phyloP scores from a whole-genome alignment of 1,140 invertebrate genomes.

The Anthonomus grandis region DNA sequence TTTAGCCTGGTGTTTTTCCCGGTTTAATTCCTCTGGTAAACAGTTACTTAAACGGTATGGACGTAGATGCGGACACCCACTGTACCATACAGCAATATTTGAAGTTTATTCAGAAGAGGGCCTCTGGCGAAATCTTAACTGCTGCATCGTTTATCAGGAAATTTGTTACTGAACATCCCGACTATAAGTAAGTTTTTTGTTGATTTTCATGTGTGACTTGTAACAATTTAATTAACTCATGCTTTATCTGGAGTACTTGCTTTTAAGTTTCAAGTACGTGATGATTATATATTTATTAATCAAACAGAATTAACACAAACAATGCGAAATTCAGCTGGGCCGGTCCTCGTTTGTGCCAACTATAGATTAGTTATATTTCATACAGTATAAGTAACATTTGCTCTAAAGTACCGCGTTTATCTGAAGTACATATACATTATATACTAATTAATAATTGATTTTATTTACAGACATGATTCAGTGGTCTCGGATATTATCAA shows the following conservation, averaged over 20 bases:
- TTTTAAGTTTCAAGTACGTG: no score
- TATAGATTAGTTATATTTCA: no score
- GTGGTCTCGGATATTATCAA: constrained; percentile 84
- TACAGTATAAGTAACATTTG: no score
- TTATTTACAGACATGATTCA: constrained; percentile 78
- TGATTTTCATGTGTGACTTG: constrained; percentile 1
- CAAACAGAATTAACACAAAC: no score
- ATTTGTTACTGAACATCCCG: constrained; percentile 84
- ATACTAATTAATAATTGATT: constrained; percentile 11
- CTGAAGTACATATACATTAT: not conserved
- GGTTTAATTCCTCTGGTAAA: constrained; percentile 93
- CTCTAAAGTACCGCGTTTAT: no score
- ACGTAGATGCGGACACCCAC: constrained; percentile 94
- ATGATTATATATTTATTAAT: no score
- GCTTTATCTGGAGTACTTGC: no score
- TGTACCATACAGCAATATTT: constrained; percentile 97
- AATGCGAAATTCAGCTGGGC: no score
- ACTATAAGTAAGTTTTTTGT: constrained; percentile 72
- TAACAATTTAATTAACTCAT: not conserved
- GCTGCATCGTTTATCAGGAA: constrained; percentile 90
- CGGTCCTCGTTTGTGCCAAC: no score
- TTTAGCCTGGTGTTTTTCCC: constrained; percentile 79
- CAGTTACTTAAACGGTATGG: constrained; percentile 88
- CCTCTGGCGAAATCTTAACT: constrained; percentile 81
- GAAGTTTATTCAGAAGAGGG: constrained; percentile 86